A percentile compares a stretch with the other conserved stretches of the same genome.
Evolutionary conservation across 2,113 vertebrate genomes (phyloP).

Genomic region (Crotalus helleri): DNA sequence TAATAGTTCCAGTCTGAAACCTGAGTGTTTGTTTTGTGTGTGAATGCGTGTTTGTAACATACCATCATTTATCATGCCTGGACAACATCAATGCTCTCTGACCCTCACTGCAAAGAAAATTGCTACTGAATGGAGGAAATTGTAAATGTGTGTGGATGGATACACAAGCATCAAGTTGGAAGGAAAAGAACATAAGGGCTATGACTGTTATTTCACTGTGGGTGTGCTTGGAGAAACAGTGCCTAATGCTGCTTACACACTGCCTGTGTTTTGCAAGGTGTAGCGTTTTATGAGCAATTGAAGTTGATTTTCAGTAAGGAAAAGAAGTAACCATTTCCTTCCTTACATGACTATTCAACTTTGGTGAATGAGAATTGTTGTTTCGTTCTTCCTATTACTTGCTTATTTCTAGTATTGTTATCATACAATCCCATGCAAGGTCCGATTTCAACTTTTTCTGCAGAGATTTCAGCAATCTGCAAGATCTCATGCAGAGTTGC

Average conservation of each 20-base stretch:
- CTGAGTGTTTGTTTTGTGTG: background rate
- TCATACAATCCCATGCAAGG: background rate
- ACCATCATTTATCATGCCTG: background rate
- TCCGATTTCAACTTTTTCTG: background rate
- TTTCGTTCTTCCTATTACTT: background rate
- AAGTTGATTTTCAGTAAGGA: background rate
- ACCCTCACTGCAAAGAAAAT: background rate
- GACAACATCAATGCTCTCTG: background rate
- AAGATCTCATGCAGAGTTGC: background rate
- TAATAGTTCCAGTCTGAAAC: background rate
- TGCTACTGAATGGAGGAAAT: background rate
- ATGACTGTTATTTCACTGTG: background rate
- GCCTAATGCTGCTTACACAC: background rate
- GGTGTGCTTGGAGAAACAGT: background rate
- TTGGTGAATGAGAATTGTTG: background rate
- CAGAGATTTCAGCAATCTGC: background rate
- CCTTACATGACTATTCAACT: background rate
- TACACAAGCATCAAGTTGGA: background rate
- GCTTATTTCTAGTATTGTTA: background rate
- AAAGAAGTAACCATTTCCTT: background rate
- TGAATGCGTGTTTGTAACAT: background rate
- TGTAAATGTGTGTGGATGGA: background rate
- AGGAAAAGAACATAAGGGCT: background rate
- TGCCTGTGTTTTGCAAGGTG: background rate
- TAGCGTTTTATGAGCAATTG: background rate